Conservation (phyloP, 2,888 invertebrate species). For the Dorcus parallelipipedus region DNA sequence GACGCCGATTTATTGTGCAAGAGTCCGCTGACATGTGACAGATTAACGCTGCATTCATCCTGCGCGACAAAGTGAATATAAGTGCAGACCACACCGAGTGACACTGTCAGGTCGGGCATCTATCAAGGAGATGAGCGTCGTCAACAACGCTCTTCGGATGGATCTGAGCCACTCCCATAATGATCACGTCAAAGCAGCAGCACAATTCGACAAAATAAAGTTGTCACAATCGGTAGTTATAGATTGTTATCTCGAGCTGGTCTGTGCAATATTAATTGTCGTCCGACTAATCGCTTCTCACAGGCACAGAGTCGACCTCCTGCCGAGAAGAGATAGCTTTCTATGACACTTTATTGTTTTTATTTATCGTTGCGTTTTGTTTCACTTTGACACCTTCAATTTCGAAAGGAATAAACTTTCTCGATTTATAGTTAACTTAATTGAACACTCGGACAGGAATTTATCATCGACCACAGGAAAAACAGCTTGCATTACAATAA, state of each 20-base stretch:
- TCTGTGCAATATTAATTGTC: slow-evolving; percentile 5
- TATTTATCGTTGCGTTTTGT: neutral
- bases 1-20: slow-evolving; percentile 16
- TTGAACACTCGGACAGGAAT: too few relatives aligned
- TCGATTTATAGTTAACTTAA: too few relatives aligned
- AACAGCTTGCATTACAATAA: too few relatives aligned
- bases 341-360: slow-evolving; percentile 8
- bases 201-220: slow-evolving; percentile 23
- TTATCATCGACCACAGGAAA: too few relatives aligned
- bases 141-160: slow-evolving; percentile 25
- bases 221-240: slow-evolving; percentile 25
- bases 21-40: slow-evolving; percentile 23
- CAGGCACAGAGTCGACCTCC: slow-evolving; percentile 8
- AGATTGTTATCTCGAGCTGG: slow-evolving; percentile 8
- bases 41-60: slow-evolving; percentile 25
- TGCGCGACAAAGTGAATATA: slow-evolving; percentile 22
- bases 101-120: slow-evolving; percentile 22
- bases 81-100: slow-evolving; percentile 22
- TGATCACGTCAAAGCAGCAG: slow-evolving; percentile 26
- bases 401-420: too few relatives aligned
- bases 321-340: slow-evolving; percentile 6
- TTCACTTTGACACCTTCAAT: too few relatives aligned
- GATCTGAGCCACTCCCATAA: slow-evolving; percentile 26
- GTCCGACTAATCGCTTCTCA: slow-evolving; percentile 9
- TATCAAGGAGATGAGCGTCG: slow-evolving; percentile 23